phyloP scores from a whole-genome alignment of 1,140 invertebrate genomes.

The Galendromus occidentalis region DNA sequence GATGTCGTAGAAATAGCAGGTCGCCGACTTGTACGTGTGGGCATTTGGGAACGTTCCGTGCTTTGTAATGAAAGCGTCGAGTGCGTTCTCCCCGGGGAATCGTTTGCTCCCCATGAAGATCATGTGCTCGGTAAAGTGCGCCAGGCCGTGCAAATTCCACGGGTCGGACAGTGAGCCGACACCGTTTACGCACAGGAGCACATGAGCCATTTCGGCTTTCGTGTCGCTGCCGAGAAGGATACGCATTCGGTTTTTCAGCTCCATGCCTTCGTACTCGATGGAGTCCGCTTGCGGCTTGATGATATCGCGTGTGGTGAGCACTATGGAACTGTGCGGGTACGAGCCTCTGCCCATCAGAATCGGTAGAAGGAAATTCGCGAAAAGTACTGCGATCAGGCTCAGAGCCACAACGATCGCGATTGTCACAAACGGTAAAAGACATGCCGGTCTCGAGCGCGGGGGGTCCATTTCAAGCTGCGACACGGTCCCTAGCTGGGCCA shows the following conservation, averaged over 20 bases:
- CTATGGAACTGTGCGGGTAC: not conserved
- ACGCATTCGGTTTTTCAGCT: not conserved
- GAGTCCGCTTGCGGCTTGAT: not conserved
- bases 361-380: not conserved
- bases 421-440: not conserved
- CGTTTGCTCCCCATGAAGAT: constrained; percentile 17
- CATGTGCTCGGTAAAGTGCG: not conserved
- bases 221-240: not conserved
- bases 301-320: not conserved
- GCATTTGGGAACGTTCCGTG: not conserved
- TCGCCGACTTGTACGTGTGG: not conserved
- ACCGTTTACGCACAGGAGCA: not conserved
- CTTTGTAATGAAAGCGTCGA: constrained; percentile 26
- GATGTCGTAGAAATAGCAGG: not conserved
- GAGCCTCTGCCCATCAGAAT: not conserved
- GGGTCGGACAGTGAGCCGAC: constrained; percentile 7
- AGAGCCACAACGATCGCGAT: not conserved
- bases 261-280: constrained; percentile 7
- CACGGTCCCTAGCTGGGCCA: not conserved
- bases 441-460: not conserved
- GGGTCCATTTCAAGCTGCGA: not conserved
- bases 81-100: constrained; percentile 27
- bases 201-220: not conserved
- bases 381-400: not conserved
- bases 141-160: not conserved